Evolutionary conservation across 2,888 invertebrate species (phyloP), one percentile per base, ranked within the genome.

Genomic region (Oasisia sp.): DNA sequence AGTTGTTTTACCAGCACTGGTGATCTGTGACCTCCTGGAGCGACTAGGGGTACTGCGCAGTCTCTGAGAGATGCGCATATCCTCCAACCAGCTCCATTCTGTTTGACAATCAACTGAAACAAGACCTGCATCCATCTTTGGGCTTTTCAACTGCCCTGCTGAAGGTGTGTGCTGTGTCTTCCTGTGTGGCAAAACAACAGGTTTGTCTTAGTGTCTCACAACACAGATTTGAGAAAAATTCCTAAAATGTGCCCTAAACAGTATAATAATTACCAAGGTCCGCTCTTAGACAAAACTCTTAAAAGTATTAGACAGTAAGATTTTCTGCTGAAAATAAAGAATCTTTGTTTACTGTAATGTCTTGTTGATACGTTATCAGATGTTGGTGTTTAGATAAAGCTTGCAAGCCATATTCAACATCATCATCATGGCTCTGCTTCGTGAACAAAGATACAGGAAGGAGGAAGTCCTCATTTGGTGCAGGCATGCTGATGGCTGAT

Each of bases 41-140:
- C 91, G 45, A 50, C 50, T 50, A 5, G 91, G 56, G 12, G 50
- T 56, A 91, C 56, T 32, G n/a, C 91, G 44, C n/a, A 91, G 32
- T 45, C 56, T 91, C 27, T 91, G 91, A 32, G 91, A 91, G 44
- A 38, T 32, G 44, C 58, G 91, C 93, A 93, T 93, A 91, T 93
- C 93, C 91, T 93, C 92, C 91, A 93, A 14, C 93, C 93, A 93
- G 50, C 93, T 92, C 94, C 92, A 93, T 91, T 93, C 92, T 38
- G 94, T 93, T 74, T 94, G 93, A 50, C 93, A 93, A 32, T 93
- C 93, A 32, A 92, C 91, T 3, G 93, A 93, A 38, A 58, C 50
- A 91, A 91, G 74, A n/a, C 74, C 74, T n/a, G 19, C 27, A 74
- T 74, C 74, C 74, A 74, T 27, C 27, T 74, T 19, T 74, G 74